Conservation (phyloP, 1,140 invertebrate species). For the Popillia japonica region DNA sequence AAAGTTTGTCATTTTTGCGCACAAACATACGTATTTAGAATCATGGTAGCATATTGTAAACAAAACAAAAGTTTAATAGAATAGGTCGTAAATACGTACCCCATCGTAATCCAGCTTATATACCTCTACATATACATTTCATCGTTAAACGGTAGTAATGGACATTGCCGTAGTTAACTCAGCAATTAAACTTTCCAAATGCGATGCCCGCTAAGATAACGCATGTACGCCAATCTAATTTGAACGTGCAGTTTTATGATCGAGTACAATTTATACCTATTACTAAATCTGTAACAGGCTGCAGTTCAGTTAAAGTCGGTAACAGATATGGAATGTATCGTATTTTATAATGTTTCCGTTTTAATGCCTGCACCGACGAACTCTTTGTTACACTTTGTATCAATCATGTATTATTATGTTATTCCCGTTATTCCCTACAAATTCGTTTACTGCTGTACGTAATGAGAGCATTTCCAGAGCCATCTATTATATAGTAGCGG, state of each 20-base stretch:
- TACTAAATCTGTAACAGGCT: constrained; percentile 20
- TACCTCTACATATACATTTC: constrained; percentile 3
- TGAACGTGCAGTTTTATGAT: not conserved
- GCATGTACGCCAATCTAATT: constrained; percentile 1
- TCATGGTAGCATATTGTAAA: not conserved
- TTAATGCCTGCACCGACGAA: not conserved
- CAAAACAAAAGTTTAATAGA: not conserved
- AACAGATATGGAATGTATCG: constrained; percentile 4
- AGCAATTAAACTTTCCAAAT: constrained; percentile 26
- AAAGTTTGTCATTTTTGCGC: too few species aligned
- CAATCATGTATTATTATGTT: too few species aligned
- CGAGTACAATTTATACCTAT: constrained; percentile 27
- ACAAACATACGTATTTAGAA: too few species aligned
- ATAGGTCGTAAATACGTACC: not conserved
- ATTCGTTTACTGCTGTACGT: not conserved
- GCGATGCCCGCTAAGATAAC: constrained; percentile 24
- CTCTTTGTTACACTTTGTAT: not conserved
- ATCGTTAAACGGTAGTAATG: constrained; percentile 27
- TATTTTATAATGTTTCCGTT: too few species aligned
- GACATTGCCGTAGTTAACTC: constrained; percentile 26
- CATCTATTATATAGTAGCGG: not conserved
- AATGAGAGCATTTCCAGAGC: not conserved
- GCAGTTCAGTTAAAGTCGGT: not conserved
- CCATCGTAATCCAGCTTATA: not conserved
- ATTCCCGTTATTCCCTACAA: too few species aligned